Evolutionary conservation across 2,888 invertebrate species (phyloP), one percentile per base, ranked within the genome.

Genomic region (Timema podura): DNA sequence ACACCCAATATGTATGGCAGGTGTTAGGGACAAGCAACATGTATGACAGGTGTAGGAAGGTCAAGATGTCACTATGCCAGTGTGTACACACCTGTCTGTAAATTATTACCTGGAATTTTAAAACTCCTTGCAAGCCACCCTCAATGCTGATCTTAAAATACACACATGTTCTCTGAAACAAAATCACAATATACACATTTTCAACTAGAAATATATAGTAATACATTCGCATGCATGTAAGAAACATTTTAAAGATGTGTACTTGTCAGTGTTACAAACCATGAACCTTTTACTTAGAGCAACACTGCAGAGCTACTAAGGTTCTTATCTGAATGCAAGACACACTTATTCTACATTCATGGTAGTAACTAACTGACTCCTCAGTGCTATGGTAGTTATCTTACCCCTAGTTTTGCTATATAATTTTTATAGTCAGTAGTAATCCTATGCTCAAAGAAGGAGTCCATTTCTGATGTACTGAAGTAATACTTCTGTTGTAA

Each of bases 81-180:
- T 49, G 49, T 49, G 49, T 11, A 49, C 9, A 11, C 11, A 49
- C 49, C 8, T 49, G 11, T 49, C 11, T 11, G 49, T 11, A 10
- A 8, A 49, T 54, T 15, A 9, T 11, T 82, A 87, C 88, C 85
- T 86, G 83, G 77, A 88, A 87, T 72, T 88, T 81, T 75, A 88
- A 75, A 0, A 84, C 81, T 59, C 88, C 88, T 61, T 83, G 78
- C 16, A 80, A 77, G 57, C 78, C 75, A 15, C 77, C 77, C 74
- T 85, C 78, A 68, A 86, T 81, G 5, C 83, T 79, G 74, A 88
- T 81, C 64, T 85, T 85, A 75, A 88, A 80, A 75, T 85, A 87
- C 2, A 83, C 85, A 75, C 82, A 83, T 49, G 85, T 83, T 76
- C 86, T 83, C 88, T 88, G 80, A 75, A 86, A 86, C 71, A 70